phyloP scores from a whole-genome alignment of 2,888 invertebrate species.

The Drosophila atripex region DNA sequence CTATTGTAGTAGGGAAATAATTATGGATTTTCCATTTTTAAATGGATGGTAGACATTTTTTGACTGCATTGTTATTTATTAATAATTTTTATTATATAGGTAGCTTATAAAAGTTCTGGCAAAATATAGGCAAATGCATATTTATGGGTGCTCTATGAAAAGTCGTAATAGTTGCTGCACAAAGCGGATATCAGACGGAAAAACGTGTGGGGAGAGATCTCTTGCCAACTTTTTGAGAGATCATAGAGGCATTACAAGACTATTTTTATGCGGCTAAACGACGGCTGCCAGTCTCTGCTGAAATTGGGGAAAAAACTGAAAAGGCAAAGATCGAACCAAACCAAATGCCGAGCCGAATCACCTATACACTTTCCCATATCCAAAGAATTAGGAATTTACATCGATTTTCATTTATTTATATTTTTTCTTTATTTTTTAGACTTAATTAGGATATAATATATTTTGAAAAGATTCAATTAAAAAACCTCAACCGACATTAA shows the following conservation, averaged over 20 bases:
- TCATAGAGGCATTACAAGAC: conserved; percentile 46
- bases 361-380: conserved; percentile 13
- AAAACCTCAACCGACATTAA: no score
- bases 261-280: conserved; percentile 43
- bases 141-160: conserved; percentile 48
- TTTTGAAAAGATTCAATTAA: not conserved
- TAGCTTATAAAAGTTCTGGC: conserved; percentile 41
- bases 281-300: conserved; percentile 46
- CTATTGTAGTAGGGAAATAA: not conserved
- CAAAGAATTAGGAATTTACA: not conserved
- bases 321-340: conserved; percentile 26
- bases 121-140: conserved; percentile 48
- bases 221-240: conserved; percentile 44
- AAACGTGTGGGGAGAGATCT: conserved; percentile 40
- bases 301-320: conserved; percentile 40
- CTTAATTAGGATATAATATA: no score
- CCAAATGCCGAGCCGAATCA: conserved; percentile 1
- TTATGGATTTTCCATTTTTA: conserved; percentile 6
- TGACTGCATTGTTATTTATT: conserved; percentile 35
- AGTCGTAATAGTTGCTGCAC: conserved; percentile 38
- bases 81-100: conserved; percentile 34
- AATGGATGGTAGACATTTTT: conserved; percentile 17
- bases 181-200: conserved; percentile 39
- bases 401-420: no score
- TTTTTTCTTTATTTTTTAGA: not conserved